Evolutionary conservation across 2,888 invertebrate genomes (phyloP).

Genomic region (Trissolcus brochymenae): DNA sequence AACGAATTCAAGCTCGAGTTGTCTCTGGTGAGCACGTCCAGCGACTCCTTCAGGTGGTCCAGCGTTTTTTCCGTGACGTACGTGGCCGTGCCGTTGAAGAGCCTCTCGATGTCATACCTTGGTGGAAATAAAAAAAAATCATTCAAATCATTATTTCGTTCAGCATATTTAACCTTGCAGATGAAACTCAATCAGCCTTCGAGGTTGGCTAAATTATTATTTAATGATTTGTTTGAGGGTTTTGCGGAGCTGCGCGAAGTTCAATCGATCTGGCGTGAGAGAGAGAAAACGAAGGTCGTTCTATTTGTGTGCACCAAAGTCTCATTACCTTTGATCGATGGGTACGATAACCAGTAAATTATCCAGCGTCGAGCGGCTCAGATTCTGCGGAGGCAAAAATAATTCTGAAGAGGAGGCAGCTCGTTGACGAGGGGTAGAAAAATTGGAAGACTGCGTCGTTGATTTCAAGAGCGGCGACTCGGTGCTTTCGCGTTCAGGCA

Average conservation of each 20-base stretch:
- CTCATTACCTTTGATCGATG: constrained; percentile 70
- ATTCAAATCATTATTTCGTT: no score
- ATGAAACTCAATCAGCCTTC: no score
- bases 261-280: constrained; percentile 31
- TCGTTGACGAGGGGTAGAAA: constrained; percentile 51
- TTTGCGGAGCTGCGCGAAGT: constrained; percentile 10
- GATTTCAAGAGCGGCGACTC: constrained; percentile 29
- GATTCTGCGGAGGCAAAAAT: constrained; percentile 62
- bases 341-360: constrained; percentile 71
- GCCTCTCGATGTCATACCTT: constrained; percentile 68
- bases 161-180: neutral
- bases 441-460: constrained; percentile 62
- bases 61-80: constrained; percentile 64
- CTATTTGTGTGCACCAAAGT: constrained; percentile 53
- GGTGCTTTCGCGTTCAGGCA: constrained; percentile 68
- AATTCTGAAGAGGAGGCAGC: constrained; percentile 21
- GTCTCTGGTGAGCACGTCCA: constrained; percentile 64
- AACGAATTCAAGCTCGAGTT: constrained; percentile 66
- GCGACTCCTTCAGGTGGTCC: constrained; percentile 69
- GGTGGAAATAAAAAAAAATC: no score
- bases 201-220: constrained; percentile 10
- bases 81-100: constrained; percentile 68
- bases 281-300: constrained; percentile 45
- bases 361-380: constrained; percentile 63
- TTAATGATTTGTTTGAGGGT: constrained; percentile 24